Evolutionary conservation across 2,797 vertebrate genomes (phyloP), one percentile per base, ranked within the genome.

Genomic region (Macrochelys suwanniensis): DNA sequence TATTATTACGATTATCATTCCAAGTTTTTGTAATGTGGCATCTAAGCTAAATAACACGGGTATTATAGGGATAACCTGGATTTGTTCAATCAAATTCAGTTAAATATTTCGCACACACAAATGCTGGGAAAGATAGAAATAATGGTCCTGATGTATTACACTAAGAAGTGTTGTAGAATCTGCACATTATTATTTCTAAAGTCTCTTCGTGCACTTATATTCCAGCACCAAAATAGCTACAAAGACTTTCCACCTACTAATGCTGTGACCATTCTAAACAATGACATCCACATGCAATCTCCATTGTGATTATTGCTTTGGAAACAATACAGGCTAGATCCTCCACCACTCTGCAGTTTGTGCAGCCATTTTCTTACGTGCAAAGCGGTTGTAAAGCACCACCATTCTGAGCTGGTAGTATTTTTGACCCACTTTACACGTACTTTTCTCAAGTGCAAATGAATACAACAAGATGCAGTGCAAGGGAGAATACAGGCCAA

Each of bases 61-160:
- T 6, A 59, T 59, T 59, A 59, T 59, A 31, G 57, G 28, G 11
- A 59, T 59, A 11, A 71, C 15, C 15, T 25, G 51, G 23, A 82
- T 95, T 92, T 78, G 31, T 92, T 96, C 78, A 82, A 68, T 84
- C 45, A 33, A 76, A 54, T 91, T 78, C 78, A 8, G 84, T 85
- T 13, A n/a, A 56, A 54, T 33, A 57, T 84, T 74, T 21, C 49
- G 28, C 68, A 19, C 42, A 90, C 84, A 94, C 85, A n/a, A 59
- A 37, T 1, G 37, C 9, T 11, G 50, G 93, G 85, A 45, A 59
- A 59, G 85, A 82, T 92, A 93, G 31, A 45, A 80, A n/a, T 87
- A 15, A 49, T 82, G 26, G 28, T 76, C 92, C 93, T 85, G 2
- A 49, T 31, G 26, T 88, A 10, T 61, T 92, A 15, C 42, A 7